These are phyloP conservation scores for Sandelia bainsii DNA, from an alignment of 2,797 vertebrate genomes.

Conservation along the genomic window DNA sequence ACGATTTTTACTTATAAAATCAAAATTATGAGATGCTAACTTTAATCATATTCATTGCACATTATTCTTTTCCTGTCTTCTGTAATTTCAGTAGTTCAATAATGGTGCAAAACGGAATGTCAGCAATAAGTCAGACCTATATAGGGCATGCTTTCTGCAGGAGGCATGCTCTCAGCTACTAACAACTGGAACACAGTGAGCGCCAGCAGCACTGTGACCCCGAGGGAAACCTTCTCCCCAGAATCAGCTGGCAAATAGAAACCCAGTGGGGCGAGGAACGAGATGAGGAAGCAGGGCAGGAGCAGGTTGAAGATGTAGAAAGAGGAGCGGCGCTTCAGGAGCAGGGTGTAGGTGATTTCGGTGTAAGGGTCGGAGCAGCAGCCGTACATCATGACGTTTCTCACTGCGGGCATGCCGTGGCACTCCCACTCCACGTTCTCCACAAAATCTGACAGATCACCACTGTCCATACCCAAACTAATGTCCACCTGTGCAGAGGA, in stretches of 20 bases:
- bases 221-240: conserved; percentile 96
- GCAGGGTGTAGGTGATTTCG: conserved; percentile 94
- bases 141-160: conserved; percentile 95
- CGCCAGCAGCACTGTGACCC: conserved; percentile 95
- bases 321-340: conserved; percentile 94
- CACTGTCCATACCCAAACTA: conserved; percentile 89
- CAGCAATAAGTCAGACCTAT: conserved; percentile 84
- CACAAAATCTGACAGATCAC: conserved; percentile 95
- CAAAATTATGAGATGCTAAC: background rate
- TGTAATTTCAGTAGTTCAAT: background rate
- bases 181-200: conserved; percentile 97
- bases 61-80: too few species aligned
- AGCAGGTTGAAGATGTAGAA: conserved; percentile 98
- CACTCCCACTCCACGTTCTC: conserved; percentile 99
- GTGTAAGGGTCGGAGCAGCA: conserved; percentile 98
- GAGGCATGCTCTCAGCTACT: conserved; percentile 99
- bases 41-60: too few species aligned
- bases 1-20: background rate
- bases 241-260: conserved; percentile 98
- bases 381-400: conserved; percentile 94
- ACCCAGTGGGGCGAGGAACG: conserved; percentile 94
- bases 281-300: conserved; percentile 96
- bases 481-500: conserved; percentile 88
- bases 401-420: conserved; percentile 95
- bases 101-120: background rate